Evolutionary conservation across 2,797 vertebrate genomes (phyloP).

Genomic region (Sus cebifrons): DNA sequence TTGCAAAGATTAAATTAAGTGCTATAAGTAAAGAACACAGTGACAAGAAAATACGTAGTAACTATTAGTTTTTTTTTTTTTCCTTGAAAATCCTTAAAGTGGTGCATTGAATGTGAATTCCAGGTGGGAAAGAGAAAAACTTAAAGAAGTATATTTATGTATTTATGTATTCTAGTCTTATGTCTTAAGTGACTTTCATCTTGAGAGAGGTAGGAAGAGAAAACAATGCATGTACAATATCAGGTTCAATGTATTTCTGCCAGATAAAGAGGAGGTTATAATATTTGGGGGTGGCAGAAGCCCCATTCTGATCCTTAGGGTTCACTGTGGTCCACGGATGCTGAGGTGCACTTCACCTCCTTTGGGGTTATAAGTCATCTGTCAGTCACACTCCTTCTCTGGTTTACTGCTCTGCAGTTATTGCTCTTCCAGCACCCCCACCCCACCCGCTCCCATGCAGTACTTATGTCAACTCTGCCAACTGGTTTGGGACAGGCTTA

Average conservation of each 20-base stretch:
- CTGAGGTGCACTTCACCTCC: background rate
- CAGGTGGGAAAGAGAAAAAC: background rate
- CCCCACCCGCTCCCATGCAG: accelerated
- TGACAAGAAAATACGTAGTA: background rate
- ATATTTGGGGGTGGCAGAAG: background rate
- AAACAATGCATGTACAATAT: background rate
- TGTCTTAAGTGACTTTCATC: constrained; percentile 19
- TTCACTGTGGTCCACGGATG: accelerated
- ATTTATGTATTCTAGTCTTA: background rate
- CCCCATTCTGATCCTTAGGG: accelerated
- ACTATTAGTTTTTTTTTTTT: background rate
- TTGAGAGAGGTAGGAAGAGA: constrained; percentile 18
- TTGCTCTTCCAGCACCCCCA: accelerated
- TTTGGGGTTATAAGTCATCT: background rate
- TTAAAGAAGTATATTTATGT: background rate
- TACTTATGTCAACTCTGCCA: background rate
- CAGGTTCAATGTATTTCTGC: background rate
- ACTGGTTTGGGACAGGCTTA: constrained; percentile 63
- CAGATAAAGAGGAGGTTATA: background rate
- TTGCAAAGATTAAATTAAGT: background rate
- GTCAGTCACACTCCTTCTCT: background rate
- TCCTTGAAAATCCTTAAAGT: background rate
- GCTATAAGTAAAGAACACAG: background rate
- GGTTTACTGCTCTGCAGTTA: background rate
- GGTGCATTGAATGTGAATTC: background rate